These are phyloP conservation scores for Cottoperca gobio DNA, from an alignment of 2,797 vertebrate species.

Conservation along the genomic window DNA sequence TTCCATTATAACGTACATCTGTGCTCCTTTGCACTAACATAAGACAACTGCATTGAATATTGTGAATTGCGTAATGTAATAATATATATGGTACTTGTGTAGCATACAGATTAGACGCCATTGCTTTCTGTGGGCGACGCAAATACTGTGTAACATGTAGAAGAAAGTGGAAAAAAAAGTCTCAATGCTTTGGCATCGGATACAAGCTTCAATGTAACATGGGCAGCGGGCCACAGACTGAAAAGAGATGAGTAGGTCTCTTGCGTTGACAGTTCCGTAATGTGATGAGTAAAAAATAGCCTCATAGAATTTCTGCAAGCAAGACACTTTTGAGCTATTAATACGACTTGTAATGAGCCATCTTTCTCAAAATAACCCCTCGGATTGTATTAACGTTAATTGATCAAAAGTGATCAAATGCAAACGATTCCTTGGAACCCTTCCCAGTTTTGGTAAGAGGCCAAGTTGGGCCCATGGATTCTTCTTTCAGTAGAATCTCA, in stretches of 20 bases:
- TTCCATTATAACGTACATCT: background rate
- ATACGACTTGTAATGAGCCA: slow-evolving; percentile 51
- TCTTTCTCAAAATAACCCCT: slow-evolving; percentile 54
- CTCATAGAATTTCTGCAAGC: slow-evolving; percentile 36
- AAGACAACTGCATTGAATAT: background rate
- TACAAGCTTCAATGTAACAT: slow-evolving; percentile 5
- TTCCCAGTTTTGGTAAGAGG: slow-evolving; percentile 16
- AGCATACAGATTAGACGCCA: background rate
- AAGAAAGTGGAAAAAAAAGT: slow-evolving; percentile 6
- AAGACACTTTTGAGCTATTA: slow-evolving; percentile 57
- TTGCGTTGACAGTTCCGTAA: slow-evolving; percentile 54
- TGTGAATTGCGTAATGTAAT: no score
- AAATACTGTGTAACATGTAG: background rate
- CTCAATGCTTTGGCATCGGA: slow-evolving; percentile 17
- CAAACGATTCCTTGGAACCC: slow-evolving; percentile 27
- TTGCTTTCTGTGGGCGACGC: background rate
- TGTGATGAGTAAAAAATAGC: slow-evolving; percentile 48
- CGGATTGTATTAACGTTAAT: slow-evolving; percentile 49
- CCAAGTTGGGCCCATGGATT: slow-evolving; percentile 30
- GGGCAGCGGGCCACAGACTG: slow-evolving; percentile 37
- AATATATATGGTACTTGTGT: no score
- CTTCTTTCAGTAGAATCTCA: slow-evolving; percentile 53
- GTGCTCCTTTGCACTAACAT: background rate
- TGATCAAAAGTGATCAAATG: slow-evolving; percentile 52
- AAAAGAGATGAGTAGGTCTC: slow-evolving; percentile 51